Base-by-base conservation (phyloP, 1,140 invertebrate species). In the Stegodyphus dumicola region DNA sequence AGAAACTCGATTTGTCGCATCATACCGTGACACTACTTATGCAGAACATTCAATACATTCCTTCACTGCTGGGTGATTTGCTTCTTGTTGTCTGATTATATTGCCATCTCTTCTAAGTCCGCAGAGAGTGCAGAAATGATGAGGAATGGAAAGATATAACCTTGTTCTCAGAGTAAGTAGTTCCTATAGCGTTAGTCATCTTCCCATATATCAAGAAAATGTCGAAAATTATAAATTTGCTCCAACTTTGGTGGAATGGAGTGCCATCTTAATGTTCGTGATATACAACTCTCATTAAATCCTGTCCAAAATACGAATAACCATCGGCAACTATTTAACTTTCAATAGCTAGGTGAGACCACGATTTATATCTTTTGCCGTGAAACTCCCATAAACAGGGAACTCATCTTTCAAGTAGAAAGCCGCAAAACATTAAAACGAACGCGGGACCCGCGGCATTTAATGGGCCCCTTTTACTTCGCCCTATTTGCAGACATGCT, bases 391-490 rank as follows among this genome's bases (percentile, higher is more conserved):
- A 81, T 81, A 81, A 81, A 81, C 56, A 71, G 79, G 70, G 74
- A 81, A 81, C 56, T 81, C 79, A 81, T 81, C 79, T 71, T 81
- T 81, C 79, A 81, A 80, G 48, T 17, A n/a, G 53, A 54, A 80
- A 69, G 53, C 51, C 67, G 67, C 77, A 80, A 81, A 81, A 81
- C 79, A 81, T 81, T 81, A 81, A 81, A 81, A 81, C 79, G 79
- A 81, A 71, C 70, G 48, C 33, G 78, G 78, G 65, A 53, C 78
- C 67, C 69, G 51, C 66, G 53, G 53, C 48, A 33, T 80, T 81
- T 81, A 81, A 81, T 81, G 79, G 79, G 79, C 70, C n/a, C 70
- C 79, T 66, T 74, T 65, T 74, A 56, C 65, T 51, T 69, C 77
- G 65, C 52, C 51, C 77, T 80, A 80, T 80, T 80, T 80, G 77